Evolutionary conservation across 2,113 vertebrate genomes (phyloP), one percentile per base, ranked within the genome.

Genomic region (Phoenicopterus ruber): DNA sequence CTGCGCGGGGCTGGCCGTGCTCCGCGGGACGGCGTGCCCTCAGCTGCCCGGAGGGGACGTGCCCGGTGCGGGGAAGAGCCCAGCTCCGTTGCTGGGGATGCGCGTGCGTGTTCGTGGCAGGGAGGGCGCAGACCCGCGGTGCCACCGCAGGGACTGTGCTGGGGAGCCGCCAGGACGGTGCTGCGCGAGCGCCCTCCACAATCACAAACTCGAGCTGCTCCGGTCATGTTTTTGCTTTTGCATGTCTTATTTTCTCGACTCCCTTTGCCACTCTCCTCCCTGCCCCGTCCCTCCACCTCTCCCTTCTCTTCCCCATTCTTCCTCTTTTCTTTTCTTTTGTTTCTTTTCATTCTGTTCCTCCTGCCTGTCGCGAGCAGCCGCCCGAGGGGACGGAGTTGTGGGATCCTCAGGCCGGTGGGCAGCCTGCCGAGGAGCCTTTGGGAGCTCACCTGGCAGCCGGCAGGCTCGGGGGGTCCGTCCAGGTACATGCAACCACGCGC

Each of bases 391-490:
- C 98, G 97, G 98, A 99, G 98, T 97, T 96, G 63, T 97, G 99
- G 98, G 99, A 99, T 98, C 98, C 98, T 97, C 98, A 98, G 98
- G 98, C 98, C 98, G 98, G 98, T 97, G 96, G 90, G 94, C 96
- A 98, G 98, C 99, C 98, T 98, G 98, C 97, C 98, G 98, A 98
- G 98, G 98, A 99, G 98, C 98, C 98, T 95, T 95, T 99, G 98
- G 98, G 98, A 98, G 98, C 98, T 94, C 98, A 98, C 96, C 98
- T 99, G 96, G 98, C 99, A 93, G 98, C 98, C 98, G 98, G 98
- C 98, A 98, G 98, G 98, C 98, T 99, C 97, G 98, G 98, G 98
- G 99, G 99, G 98, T 99, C 99, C 95, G 98, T 99, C 57, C 99
- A 99, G 99, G 99, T 99, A 99, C 98, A 94, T 3, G 18, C 72